These are phyloP conservation scores for Rhinella marina DNA, from an alignment of 2,797 vertebrate species.

Conservation along the genomic window DNA sequence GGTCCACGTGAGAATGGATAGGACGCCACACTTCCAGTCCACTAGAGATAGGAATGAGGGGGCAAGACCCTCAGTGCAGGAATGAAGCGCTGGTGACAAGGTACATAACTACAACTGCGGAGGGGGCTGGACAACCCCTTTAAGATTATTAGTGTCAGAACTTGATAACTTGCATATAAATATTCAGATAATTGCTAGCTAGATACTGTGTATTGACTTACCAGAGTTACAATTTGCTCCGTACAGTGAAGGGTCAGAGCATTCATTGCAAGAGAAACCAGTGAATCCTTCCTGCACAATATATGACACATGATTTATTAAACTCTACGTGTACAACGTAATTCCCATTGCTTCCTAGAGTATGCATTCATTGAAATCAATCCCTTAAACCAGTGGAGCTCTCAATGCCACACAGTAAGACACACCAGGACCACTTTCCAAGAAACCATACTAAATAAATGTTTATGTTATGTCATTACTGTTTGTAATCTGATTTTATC, in stretches of 20 bases:
- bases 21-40: too few species aligned
- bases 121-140: too few species aligned
- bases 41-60: too few species aligned
- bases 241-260: slow-evolving; percentile 76
- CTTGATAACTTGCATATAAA: neutral
- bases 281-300: slow-evolving; percentile 71
- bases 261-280: slow-evolving; percentile 88
- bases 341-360: neutral
- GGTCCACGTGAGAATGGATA: too few species aligned
- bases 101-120: too few species aligned
- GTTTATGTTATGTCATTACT: too few species aligned
- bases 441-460: too few species aligned
- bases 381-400: neutral
- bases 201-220: slow-evolving; percentile 65
- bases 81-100: too few species aligned
- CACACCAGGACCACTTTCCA: neutral
- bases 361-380: neutral
- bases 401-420: neutral
- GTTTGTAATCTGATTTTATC: too few species aligned
- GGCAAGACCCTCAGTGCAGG: too few species aligned
- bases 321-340: neutral
- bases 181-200: neutral
- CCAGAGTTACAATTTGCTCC: slow-evolving; percentile 85
- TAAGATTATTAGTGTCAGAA: neutral
- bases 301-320: neutral